Conservation (phyloP, 2,888 invertebrate species). For the Pterostichus madidus region DNA sequence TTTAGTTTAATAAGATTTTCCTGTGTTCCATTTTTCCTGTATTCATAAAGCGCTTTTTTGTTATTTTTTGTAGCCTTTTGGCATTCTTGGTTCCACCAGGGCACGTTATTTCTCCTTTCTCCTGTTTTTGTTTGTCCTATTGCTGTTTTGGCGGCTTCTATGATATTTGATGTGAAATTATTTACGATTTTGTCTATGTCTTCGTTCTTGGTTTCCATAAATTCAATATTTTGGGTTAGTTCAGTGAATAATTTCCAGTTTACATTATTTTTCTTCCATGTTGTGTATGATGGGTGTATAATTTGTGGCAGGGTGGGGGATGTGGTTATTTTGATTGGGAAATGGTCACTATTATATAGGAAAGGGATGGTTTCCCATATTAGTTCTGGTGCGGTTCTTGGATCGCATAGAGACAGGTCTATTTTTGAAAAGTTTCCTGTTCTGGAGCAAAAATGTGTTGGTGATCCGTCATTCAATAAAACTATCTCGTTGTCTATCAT, state of each 20-base stretch:
- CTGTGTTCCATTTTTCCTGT: slow-evolving; percentile 10
- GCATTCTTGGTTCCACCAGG: slow-evolving; percentile 52
- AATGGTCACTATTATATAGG: background rate
- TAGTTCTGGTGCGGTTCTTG: background rate
- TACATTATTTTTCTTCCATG: slow-evolving; percentile 21
- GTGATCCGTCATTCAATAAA: slow-evolving; percentile 26
- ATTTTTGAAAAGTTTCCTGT: slow-evolving; percentile 22
- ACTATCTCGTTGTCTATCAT: slow-evolving; percentile 2
- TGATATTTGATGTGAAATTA: slow-evolving; percentile 17
- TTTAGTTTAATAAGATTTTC: slow-evolving; percentile 12
- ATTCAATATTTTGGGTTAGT: background rate
- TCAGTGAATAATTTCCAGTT: slow-evolving; percentile 11
- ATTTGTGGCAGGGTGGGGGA: background rate
- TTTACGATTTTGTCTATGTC: slow-evolving; percentile 3
- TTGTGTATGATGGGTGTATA: background rate
- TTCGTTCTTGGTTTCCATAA: background rate
- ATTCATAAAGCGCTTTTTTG: slow-evolving; percentile 34
- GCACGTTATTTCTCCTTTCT: background rate
- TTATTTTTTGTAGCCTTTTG: slow-evolving; percentile 22
- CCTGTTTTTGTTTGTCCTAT: slow-evolving; percentile 19
- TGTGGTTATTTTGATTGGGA: slow-evolving; percentile 31
- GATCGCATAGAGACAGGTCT: slow-evolving; percentile 7
- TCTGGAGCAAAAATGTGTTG: slow-evolving; percentile 22
- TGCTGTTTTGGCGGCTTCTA: slow-evolving; percentile 23
- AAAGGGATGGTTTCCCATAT: slow-evolving; percentile 9